Percentiles rank a stretch among this genome's conserved stretches.
phyloP scores from a whole-genome alignment of 2,888 invertebrate species.

The Cheilosia grossa region DNA sequence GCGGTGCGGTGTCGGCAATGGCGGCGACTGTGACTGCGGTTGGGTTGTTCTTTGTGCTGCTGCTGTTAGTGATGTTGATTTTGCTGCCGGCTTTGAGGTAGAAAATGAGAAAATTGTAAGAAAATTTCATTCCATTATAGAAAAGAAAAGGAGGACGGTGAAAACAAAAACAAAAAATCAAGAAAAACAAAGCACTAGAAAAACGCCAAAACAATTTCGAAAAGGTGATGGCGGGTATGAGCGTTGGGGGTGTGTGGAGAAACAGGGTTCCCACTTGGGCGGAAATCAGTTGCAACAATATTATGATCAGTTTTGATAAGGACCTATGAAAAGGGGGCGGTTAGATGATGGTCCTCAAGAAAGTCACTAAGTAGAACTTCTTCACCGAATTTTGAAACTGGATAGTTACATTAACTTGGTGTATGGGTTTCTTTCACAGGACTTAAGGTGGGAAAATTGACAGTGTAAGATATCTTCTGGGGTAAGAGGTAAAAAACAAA shows the following conservation, averaged over 20 bases:
- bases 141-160: slow-evolving; percentile 31
- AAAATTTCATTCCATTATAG: slow-evolving; percentile 62
- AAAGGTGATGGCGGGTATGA: slow-evolving; percentile 14
- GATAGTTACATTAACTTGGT: too few species aligned
- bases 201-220: slow-evolving; percentile 45
- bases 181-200: background rate
- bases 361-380: too few species aligned
- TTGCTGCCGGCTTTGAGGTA: slow-evolving; percentile 65
- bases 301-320: background rate
- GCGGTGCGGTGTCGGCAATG: background rate
- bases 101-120: slow-evolving; percentile 68
- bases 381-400: too few species aligned
- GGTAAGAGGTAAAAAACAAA: too few species aligned
- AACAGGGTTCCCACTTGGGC: slow-evolving; percentile 43
- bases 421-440: too few species aligned
- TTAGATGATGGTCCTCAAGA: too few species aligned
- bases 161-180: slow-evolving; percentile 8
- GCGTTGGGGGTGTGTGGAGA: background rate
- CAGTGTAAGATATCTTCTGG: too few species aligned
- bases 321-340: background rate
- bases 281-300: background rate
- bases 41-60: slow-evolving; percentile 51
- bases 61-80: slow-evolving; percentile 69
- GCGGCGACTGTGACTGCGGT: slow-evolving; percentile 23
- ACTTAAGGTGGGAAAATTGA: too few species aligned